Evolutionary conservation across 2,797 vertebrate genomes (phyloP), one percentile per base, ranked within the genome.

Genomic region (Melopsittacus undulatus): DNA sequence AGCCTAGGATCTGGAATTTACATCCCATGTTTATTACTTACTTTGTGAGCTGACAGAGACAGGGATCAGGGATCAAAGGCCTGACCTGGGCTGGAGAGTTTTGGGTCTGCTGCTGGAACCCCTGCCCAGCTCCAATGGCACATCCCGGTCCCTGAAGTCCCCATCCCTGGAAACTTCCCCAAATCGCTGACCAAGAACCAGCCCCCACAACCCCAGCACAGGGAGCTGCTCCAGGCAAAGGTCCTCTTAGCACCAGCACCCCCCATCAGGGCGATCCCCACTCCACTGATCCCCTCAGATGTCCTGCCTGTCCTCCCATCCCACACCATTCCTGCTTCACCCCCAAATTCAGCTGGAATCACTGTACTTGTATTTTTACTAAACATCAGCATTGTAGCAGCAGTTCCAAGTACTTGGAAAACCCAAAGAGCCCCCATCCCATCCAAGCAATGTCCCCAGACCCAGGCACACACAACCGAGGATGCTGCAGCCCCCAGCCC

Each of bases 121-220:
- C 2, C 48, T 45, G 62, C 14, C 40, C 1, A 36, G 5, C 52
- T 43, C 40, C 0, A 0, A 12, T 0, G 1, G 46, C 61, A 52
- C 52, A 56, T 30, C 24, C 24, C 1, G 0, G 36, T 34, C 15
- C 49, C n/a, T 48, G 30, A 70, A 73, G 45, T 16, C 52, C 67
- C 51, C 38, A 9, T 6, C 1, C 13, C 57, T 27, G n/a, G 40
- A 29, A 34, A 14, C 29, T 49, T 78, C 80, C 40, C 70, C 57
- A 79, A 86, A 70, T 51, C 36, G 81, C 46, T 4, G 2, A 4
- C 22, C 13, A 32, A 59, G 49, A 42, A 52, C 6, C 0, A 2
- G 11, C 54, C 64, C 29, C 5, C 10, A 3, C 3, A 3, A 70
- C 17, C 45, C 81, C 15, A 2, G 4, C 0, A 1, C 52, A 56